phyloP scores from a whole-genome alignment of 2,888 invertebrate genomes.

The Trichopoda pennipes region DNA sequence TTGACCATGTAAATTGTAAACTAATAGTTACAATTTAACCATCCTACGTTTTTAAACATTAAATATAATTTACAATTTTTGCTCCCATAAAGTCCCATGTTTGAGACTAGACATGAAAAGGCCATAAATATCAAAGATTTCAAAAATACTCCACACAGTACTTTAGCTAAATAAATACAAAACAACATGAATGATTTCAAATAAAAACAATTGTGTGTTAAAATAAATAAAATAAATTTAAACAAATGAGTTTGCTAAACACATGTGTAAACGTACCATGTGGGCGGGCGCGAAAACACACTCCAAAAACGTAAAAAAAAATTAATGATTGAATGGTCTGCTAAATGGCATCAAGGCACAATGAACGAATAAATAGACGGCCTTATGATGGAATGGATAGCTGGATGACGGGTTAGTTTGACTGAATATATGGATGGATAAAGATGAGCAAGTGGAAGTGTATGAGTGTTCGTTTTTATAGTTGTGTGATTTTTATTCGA shows the following conservation, averaged over 20 bases:
- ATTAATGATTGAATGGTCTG: constrained; percentile 57
- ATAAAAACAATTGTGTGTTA: constrained; percentile 64
- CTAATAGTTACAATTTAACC: not conserved
- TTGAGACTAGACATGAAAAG: constrained; percentile 18
- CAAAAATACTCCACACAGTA: constrained; percentile 31
- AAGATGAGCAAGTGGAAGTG: constrained; percentile 30
- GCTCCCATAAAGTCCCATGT: constrained; percentile 12
- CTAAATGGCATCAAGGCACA: constrained; percentile 45
- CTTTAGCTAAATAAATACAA: constrained; percentile 47
- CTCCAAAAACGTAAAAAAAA: constrained; percentile 47
- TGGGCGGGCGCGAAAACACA: constrained; percentile 57
- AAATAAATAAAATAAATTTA: constrained; percentile 68
- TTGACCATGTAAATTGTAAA: not conserved
- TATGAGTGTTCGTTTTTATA: constrained; percentile 8
- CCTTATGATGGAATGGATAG: constrained; percentile 21
- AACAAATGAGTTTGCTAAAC: constrained; percentile 68
- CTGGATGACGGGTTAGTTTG: constrained; percentile 24
- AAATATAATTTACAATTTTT: constrained; percentile 27
- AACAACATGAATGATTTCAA: constrained; percentile 34
- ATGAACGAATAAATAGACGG: constrained; percentile 37
- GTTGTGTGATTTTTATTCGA: constrained; percentile 38
- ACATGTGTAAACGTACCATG: constrained; percentile 63
- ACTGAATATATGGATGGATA: constrained; percentile 25
- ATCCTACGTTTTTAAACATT: constrained; percentile 25
- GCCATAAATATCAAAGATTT: constrained; percentile 50